Conservation (phyloP, 2,888 invertebrate genomes). For the Lamellibrachia columna region DNA sequence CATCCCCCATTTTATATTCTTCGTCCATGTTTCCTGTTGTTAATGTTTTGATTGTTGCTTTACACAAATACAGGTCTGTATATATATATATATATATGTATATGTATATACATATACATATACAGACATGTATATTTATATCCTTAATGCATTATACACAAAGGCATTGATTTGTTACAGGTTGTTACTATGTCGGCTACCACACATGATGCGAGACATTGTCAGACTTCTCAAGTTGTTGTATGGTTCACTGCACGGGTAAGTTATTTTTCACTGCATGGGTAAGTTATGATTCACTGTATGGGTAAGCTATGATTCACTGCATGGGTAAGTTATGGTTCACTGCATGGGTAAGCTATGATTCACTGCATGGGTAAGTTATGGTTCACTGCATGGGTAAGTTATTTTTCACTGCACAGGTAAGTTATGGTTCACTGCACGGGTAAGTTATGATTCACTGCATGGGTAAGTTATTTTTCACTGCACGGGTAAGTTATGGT, state of each 20-base stretch:
- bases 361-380: slow-evolving; percentile 28
- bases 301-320: no score
- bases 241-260: slow-evolving; percentile 54
- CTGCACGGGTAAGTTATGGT: no score
- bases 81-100: not conserved
- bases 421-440: not conserved
- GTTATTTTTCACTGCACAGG: not conserved
- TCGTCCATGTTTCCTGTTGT: no score
- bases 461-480: no score
- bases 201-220: slow-evolving; percentile 46
- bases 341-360: no score
- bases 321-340: no score
- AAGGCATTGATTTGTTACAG: slow-evolving; percentile 38
- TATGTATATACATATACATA: not conserved
- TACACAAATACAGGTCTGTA: no score
- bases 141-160: not conserved
- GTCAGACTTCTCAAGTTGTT: slow-evolving; percentile 51
- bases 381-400: slow-evolving; percentile 53
- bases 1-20: no score
- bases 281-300: not conserved
- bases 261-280: slow-evolving; percentile 25
- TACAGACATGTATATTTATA: not conserved
- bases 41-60: no score
- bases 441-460: no score
- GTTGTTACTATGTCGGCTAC: slow-evolving; percentile 44